A percentile compares a stretch with the other conserved stretches of the same genome.
These are phyloP conservation scores for Ptilorrhoa leucosticta DNA, from an alignment of 2,113 vertebrate genomes.

Conservation along the genomic window DNA sequence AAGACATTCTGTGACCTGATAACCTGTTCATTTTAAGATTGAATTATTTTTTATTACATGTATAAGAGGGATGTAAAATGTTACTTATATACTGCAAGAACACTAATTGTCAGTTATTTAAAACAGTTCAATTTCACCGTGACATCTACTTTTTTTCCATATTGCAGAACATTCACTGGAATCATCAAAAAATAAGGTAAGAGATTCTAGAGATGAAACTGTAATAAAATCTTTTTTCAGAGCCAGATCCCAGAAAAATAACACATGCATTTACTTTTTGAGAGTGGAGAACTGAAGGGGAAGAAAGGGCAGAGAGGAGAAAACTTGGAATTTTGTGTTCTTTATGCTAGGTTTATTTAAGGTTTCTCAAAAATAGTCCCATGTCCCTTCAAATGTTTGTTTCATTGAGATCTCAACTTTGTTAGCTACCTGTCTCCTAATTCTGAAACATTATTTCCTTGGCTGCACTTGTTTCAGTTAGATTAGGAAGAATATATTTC, in stretches of 20 bases:
- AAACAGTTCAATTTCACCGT: neutral
- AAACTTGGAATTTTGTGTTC: neutral
- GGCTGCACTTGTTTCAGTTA: neutral
- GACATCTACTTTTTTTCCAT: neutral
- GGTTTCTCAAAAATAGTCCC: neutral
- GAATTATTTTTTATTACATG: neutral
- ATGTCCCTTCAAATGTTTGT: neutral
- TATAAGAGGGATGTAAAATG: neutral
- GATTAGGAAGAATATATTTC: neutral
- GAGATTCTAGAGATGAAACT: neutral
- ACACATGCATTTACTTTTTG: neutral
- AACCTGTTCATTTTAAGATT: neutral
- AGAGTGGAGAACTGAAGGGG: neutral
- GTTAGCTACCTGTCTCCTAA: neutral
- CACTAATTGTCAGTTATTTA: neutral
- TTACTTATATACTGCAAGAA: neutral
- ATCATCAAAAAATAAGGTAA: slow-evolving; percentile 91
- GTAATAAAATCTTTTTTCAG: neutral
- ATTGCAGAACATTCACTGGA: slow-evolving; percentile 86
- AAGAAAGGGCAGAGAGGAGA: neutral
- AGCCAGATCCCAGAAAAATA: neutral
- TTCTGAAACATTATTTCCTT: neutral
- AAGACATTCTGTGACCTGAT: neutral
- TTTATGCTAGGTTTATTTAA: neutral
- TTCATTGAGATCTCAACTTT: neutral